Percentiles rank a stretch among this genome's conserved stretches.
These are phyloP conservation scores for Drosophila kepulauana DNA, from an alignment of 1,140 invertebrate genomes.

Conservation along the genomic window DNA sequence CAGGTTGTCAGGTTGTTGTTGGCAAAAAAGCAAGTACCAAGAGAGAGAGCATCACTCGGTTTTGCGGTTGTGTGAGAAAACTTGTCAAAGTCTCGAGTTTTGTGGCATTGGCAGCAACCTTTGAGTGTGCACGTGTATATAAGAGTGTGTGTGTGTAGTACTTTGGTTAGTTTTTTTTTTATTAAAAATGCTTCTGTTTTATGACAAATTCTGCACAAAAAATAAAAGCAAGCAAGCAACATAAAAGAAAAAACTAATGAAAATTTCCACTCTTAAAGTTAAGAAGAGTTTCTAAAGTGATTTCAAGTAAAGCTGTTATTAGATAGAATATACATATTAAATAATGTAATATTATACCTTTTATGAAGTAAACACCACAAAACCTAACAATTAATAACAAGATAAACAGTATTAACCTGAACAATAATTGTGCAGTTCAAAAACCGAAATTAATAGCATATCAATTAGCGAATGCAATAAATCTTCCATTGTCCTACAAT, in stretches of 20 bases:
- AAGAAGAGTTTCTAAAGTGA: too few relatives aligned
- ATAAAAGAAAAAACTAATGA: too few relatives aligned
- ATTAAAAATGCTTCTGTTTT: conserved; percentile 71
- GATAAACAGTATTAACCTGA: neutral
- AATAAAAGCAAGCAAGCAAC: too few relatives aligned
- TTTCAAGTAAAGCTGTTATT: too few relatives aligned
- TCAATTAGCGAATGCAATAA: conserved; percentile 32
- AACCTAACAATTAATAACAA: too few relatives aligned
- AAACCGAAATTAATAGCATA: conserved; percentile 17
- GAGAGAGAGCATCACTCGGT: conserved; percentile 24
- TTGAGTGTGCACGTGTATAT: neutral
- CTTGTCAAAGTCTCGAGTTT: conserved; percentile 40
- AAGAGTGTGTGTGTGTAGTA: neutral
- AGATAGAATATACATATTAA: too few relatives aligned
- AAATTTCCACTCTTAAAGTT: too few relatives aligned
- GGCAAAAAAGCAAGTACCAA: conserved; percentile 19
- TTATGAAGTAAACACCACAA: too few relatives aligned
- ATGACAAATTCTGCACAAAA: conserved; percentile 57
- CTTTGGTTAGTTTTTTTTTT: conserved; percentile 71
- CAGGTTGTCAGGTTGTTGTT: conserved; percentile 18
- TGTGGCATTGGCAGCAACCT: conserved; percentile 8
- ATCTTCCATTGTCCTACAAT: conserved; percentile 35
- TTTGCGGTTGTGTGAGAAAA: conserved; percentile 42
- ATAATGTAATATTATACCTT: too few relatives aligned
- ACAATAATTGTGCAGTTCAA: neutral